These are phyloP conservation scores for Notodonta dromedarius DNA, from an alignment of 2,888 invertebrate species.

Conservation along the genomic window DNA sequence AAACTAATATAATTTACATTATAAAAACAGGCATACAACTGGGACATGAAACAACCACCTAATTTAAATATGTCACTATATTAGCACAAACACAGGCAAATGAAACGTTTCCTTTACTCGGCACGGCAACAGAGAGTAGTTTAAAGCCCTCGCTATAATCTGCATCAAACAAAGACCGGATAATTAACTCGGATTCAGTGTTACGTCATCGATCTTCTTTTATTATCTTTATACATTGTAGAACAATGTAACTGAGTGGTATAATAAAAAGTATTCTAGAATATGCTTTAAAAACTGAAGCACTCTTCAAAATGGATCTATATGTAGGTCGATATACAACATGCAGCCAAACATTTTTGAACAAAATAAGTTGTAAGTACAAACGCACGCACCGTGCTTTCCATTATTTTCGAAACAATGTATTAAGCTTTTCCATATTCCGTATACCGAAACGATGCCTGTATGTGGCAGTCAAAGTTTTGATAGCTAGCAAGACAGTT, in stretches of 20 bases:
- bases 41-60: constrained; percentile 17
- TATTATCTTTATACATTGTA: constrained; percentile 25
- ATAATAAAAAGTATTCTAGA: too few species aligned
- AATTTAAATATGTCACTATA: constrained; percentile 37
- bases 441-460: neutral
- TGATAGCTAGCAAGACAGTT: neutral
- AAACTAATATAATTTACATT: neutral
- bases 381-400: too few species aligned
- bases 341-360: too few species aligned
- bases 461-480: neutral
- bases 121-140: constrained; percentile 33
- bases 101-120: constrained; percentile 26
- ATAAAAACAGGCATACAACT: neutral
- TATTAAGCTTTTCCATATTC: neutral
- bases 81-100: constrained; percentile 23
- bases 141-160: constrained; percentile 38
- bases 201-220: constrained; percentile 38
- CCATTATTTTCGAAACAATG: neutral
- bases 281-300: too few species aligned
- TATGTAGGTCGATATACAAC: too few species aligned
- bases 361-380: too few species aligned
- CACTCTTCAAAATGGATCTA: too few species aligned
- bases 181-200: constrained; percentile 38
- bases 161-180: constrained; percentile 40
- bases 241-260: constrained; percentile 15